Conservation (phyloP, 1,140 invertebrate species). For the Macrosteles quadrilineatus region DNA sequence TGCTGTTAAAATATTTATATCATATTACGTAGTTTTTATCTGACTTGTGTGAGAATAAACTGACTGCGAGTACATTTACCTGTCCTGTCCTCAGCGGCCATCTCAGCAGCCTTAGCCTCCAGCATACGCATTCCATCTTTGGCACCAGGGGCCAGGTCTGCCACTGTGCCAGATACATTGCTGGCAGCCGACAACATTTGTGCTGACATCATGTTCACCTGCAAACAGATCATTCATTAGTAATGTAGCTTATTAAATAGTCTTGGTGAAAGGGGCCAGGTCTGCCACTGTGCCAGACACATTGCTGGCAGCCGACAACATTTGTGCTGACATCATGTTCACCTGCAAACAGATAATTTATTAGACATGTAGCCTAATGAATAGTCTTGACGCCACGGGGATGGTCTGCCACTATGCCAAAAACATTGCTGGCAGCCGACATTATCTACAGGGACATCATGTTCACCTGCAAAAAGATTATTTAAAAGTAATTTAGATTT, state of each 20-base stretch:
- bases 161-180: slow-evolving; percentile 62
- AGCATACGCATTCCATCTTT: slow-evolving; percentile 86
- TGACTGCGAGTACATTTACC: no score
- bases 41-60: no score
- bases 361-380: no score
- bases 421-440: no score
- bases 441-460: no score
- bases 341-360: slow-evolving; percentile 55
- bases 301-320: slow-evolving; percentile 74
- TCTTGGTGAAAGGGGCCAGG: slow-evolving; percentile 66
- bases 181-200: slow-evolving; percentile 85
- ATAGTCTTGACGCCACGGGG: no score
- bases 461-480: no score
- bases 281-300: slow-evolving; percentile 66
- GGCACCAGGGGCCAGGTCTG: slow-evolving; percentile 66
- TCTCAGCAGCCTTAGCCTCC: slow-evolving; percentile 75
- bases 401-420: no score
- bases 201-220: slow-evolving; percentile 95
- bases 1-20: no score
- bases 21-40: no score
- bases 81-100: slow-evolving; percentile 42
- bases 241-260: neutral
- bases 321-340: slow-evolving; percentile 99
- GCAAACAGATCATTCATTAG: slow-evolving; percentile 30
- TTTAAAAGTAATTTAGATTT: no score